These are phyloP conservation scores for Trypoxylon attenuatum DNA, from an alignment of 2,888 invertebrate genomes.

Conservation along the genomic window DNA sequence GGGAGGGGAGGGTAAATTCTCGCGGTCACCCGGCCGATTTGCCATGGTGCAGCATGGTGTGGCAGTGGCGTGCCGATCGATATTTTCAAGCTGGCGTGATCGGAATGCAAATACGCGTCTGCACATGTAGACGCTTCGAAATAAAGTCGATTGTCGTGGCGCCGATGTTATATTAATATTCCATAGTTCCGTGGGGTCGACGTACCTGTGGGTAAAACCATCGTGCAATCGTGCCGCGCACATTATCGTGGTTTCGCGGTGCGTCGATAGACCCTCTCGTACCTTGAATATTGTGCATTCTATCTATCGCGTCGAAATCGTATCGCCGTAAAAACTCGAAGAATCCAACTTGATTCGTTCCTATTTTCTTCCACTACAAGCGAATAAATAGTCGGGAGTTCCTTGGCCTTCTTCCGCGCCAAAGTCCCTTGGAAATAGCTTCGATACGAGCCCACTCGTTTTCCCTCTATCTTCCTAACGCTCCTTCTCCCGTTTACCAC, in stretches of 20 bases:
- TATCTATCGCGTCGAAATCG: no score
- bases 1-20: not conserved
- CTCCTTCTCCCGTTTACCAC: no score
- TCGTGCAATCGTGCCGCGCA: conserved; percentile 2
- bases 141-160: conserved; percentile 47
- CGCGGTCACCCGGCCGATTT: no score
- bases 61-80: not conserved
- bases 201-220: conserved; percentile 34
- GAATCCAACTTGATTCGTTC: not conserved
- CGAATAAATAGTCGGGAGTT: not conserved
- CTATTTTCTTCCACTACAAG: not conserved
- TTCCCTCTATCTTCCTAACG: no score
- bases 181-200: conserved; percentile 38
- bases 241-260: conserved; percentile 28
- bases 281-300: not conserved
- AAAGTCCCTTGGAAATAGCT: no score
- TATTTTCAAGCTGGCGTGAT: not conserved
- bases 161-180: conserved; percentile 52
- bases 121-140: conserved; percentile 7
- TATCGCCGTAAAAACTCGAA: not conserved
- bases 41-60: no score
- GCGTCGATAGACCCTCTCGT: conserved; percentile 10
- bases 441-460: no score
- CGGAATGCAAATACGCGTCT: not conserved
- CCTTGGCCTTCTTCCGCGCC: no score